A percentile compares a stretch with the other conserved stretches of the same genome.
These are phyloP conservation scores for Boulengeromyrus knoepffleri DNA, from an alignment of 2,113 vertebrate genomes.

Conservation along the genomic window DNA sequence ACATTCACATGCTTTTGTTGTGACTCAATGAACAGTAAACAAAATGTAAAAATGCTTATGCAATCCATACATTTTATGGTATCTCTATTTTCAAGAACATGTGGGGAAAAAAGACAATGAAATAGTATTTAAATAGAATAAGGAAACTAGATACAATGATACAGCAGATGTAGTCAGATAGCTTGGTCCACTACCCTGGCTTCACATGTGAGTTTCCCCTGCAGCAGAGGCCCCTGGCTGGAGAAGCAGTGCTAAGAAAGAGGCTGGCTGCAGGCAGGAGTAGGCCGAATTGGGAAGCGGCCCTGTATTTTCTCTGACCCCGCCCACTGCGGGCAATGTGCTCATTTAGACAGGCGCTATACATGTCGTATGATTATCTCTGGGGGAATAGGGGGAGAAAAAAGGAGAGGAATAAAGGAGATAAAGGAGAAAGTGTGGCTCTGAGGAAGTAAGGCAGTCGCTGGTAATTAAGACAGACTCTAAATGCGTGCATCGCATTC, in stretches of 20 bases:
- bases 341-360: neutral
- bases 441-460: conserved; percentile 24
- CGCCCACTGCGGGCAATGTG: neutral
- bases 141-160: neutral
- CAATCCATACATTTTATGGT: neutral
- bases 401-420: neutral
- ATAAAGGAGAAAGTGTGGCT: conserved; percentile 12
- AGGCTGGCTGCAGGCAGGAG: neutral
- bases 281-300: neutral
- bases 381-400: neutral
- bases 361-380: conserved; percentile 4
- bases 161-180: neutral
- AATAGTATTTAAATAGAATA: neutral
- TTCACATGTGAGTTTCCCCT: neutral
- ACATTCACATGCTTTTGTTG: neutral
- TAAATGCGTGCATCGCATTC: conserved; percentile 8
- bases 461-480: conserved; percentile 38
- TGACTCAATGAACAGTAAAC: neutral
- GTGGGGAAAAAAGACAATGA: neutral
- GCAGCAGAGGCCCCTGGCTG: neutral
- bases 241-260: neutral
- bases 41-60: neutral
- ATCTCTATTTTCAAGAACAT: neutral
- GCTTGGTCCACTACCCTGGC: neutral
- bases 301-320: neutral